Evolutionary conservation across 2,113 vertebrate genomes (phyloP), one percentile per base, ranked within the genome.

Genomic region (western clawed frog (Xenopus tropicalis)): DNA sequence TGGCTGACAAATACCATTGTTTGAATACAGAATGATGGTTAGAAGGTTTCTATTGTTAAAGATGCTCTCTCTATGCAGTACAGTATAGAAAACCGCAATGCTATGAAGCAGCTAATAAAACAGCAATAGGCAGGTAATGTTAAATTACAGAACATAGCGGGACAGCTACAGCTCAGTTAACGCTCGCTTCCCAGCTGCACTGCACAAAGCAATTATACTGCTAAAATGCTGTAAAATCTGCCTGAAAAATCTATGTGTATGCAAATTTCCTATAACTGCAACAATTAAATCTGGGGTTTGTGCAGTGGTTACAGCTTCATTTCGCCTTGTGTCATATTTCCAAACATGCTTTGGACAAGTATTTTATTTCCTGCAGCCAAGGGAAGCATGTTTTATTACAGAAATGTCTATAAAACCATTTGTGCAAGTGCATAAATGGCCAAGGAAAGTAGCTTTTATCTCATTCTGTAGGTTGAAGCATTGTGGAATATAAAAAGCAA

Each of bases 351-450:
- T 16, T n/a, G 10, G 7, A 48, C 71, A 25, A 66, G 61, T 57
- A 57, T 59, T 66, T 66, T 65, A 73, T 43, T 66, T 66, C 57
- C 42, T 58, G 54, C 42, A 56, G 44, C 8, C 44, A 20, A 48
- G 20, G 21, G 44, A 51, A 61, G 44, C 64, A 71, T 51, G 56
- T 79, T 80, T 79, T 79, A 72, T 70, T 69, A 78, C 78, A 29
- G 61, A 61, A 73, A 80, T 11, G 42, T 78, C 80, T 83, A 57
- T 82, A 77, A 79, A 82, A 78, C 78, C 78, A 77, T 81, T 74
- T 79, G 74, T 56, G 78, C 72, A 77, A 71, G 61, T 65, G 65
- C 58, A 81, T 69, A 78, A 71, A 78, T 78, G 67, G 61, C 66
- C 61, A 29, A 72, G 57, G 67, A 59, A 79, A 78, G 69, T 1